Evolutionary conservation across 35 echinoderm and acorn worm genomes (phyloP), one percentile per base, ranked within the genome.

Genomic region (Patiria miniata): DNA sequence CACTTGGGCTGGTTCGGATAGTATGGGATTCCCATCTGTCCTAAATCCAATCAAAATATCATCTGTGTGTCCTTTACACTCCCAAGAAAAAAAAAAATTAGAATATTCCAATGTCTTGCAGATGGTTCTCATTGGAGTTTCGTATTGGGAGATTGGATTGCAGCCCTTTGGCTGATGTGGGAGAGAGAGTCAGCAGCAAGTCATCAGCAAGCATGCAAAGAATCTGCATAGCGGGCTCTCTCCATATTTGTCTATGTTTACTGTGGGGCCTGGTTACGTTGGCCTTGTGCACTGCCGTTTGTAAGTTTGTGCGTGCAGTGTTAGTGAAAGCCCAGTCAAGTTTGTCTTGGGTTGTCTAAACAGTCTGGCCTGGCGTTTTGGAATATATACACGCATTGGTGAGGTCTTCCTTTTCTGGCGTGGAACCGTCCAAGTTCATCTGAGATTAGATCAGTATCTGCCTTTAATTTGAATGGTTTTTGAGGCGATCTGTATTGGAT

Each of bases 161-260:
- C 26, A 14, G 65, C 65, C 23, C 15, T 30, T 68, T 22, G 17
- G 8, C 55, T 8, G 61, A 9, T 68, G 61, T 28, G 8, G 61
- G 32, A 36, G 21, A 26, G 19, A 26, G 34, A 73, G 65, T 73
- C 65, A 10, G 34, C 65, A n/a, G n/a, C 65, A 73, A 73, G 65
- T 73, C 34, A 73, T 10, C n/a, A n/a, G n/a, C 65, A 73, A 73
- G 65, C 65, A 73, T 73, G 65, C 65, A 73, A 73, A 73, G 65
- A 73, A 73, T 73, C 65, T 73, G 65, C 65, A 73, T 73, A 73
- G 65, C 65, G 65, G 65, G 65, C 65, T 32, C 65, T 32, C 65
- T 73, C 65, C 65, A 73, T 73, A 73, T 73, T 73, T 73, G 65
- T 73, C 65, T 73, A 22, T 73, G 65, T 73, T 73, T 73, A 73